A percentile compares a stretch with the other conserved stretches of the same genome.
phyloP scores from a whole-genome alignment of 2,888 invertebrate genomes.

The Erannis defoliaria region DNA sequence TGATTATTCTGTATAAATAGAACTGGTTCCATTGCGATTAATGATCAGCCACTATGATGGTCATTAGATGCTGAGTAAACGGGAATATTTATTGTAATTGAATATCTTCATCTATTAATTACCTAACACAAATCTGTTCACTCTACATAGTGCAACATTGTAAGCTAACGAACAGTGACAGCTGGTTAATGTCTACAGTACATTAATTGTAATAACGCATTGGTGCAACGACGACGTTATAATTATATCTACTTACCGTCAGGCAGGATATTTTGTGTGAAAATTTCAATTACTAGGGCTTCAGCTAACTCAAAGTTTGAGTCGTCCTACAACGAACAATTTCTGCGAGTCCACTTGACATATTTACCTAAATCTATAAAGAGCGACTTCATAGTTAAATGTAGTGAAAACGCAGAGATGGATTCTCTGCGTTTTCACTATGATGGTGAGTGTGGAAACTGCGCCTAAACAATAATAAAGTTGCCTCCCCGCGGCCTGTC shows the following conservation, averaged over 20 bases:
- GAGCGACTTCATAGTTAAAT: not conserved
- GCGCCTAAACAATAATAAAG: constrained; percentile 18
- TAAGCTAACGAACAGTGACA: constrained; percentile 23
- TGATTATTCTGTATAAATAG: not conserved
- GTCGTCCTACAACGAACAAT: not conserved
- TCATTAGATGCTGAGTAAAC: not conserved
- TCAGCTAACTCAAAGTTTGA: not conserved
- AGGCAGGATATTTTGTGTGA: constrained; percentile 1
- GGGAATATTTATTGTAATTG: constrained; percentile 6
- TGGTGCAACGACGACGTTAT: constrained; percentile 1
- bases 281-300: constrained; percentile 14
- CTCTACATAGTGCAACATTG: constrained; percentile 9
- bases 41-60: not conserved
- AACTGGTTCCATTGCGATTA: not conserved
- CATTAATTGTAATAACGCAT: constrained; percentile 20
- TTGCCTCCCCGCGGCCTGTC: constrained; percentile 22
- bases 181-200: constrained; percentile 21
- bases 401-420: too few relatives aligned
- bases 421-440: too few relatives aligned
- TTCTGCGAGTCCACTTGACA: not conserved
- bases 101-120: not conserved
- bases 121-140: constrained; percentile 47
- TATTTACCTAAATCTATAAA: not conserved
- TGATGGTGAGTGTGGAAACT: constrained; percentile 8
- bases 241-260: constrained; percentile 21